phyloP scores from a whole-genome alignment of 2,797 vertebrate genomes.

The Monodelphis domestica region DNA sequence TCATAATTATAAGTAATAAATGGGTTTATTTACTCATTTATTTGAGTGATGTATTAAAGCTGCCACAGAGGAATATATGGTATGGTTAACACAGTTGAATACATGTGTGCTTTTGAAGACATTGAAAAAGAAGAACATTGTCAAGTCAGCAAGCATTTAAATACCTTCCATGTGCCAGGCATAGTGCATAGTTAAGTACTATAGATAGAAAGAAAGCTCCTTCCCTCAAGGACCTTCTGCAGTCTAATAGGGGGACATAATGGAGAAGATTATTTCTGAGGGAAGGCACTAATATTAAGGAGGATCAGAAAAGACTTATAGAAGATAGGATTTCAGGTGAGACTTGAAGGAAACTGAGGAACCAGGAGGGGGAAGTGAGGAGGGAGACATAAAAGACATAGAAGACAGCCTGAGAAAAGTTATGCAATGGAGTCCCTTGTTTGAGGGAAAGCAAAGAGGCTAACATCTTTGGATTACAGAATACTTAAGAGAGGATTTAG shows the following conservation, averaged over 20 bases:
- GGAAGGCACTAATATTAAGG: background rate
- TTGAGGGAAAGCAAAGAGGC: background rate
- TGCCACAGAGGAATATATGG: no score
- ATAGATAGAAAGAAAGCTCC: background rate
- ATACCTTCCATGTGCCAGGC: background rate
- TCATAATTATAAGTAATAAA: background rate
- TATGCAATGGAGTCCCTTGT: background rate
- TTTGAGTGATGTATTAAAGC: background rate
- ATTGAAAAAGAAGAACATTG: background rate
- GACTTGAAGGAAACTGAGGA: background rate
- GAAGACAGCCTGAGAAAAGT: background rate
- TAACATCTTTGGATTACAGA: background rate
- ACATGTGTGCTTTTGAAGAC: background rate
- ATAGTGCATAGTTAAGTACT: background rate
- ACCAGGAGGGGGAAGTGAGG: background rate
- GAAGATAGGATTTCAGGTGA: background rate
- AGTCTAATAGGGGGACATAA: background rate
- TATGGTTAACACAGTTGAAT: no score
- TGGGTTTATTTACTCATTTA: background rate
- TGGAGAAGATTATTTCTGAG: background rate
- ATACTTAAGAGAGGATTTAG: background rate
- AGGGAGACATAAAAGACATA: background rate
- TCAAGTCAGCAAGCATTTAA: background rate
- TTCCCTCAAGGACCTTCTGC: background rate
- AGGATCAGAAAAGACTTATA: background rate